Base-by-base conservation (phyloP, 2,797 vertebrate genomes). In the Parauchenoglanis ngamensis region DNA sequence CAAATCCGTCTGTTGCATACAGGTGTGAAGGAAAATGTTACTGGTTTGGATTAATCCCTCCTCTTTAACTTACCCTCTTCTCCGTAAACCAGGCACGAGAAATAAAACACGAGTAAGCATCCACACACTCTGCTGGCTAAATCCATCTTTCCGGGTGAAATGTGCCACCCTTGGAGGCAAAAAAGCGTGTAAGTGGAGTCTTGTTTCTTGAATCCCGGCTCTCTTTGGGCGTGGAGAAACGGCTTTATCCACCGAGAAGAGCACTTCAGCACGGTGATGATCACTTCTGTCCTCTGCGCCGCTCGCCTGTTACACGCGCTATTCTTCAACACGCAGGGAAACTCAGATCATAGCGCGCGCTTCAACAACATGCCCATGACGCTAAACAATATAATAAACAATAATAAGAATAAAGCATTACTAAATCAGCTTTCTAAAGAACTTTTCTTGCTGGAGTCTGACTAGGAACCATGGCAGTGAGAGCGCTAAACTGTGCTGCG, bases 31-130 rank as follows among this genome's bases (percentile, higher is more conserved):
- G 28, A n/a, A 63, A 75, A 31, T 75, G n/a, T 31, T 0, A 28
- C 23, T 52, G 13, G 25, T 79, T 49, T 44, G 15, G 77, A 75
- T n/a, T 21, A 40, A 28, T 46, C 40, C 46, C 46, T 8, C 54
- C 10, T 21, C 1, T 11, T 23, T 7, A 88, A 87, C 96, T 96
- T 96, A 97, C 97, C 96, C 94, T 94, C 93, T 85, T 96, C 95
- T 85, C 94, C 96, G 86, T 89, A 84, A 89, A 94, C 95, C 92
- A 92, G 89, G 0, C 86, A 89, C 85, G 95, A 92, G 80, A 93
- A 93, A 91, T 94, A 94, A 91, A 89, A 90, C 83, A 96, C 91
- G 70, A 92, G 93, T 92, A 97, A 89, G 93, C 95, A 94, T 95
- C 95, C 94, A 95, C 94, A 95, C 88, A 94, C 90, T 89, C 95